Evolutionary conservation across 2,888 invertebrate genomes (phyloP), one percentile per base, ranked within the genome.

Genomic region (Matsumyia berberina): DNA sequence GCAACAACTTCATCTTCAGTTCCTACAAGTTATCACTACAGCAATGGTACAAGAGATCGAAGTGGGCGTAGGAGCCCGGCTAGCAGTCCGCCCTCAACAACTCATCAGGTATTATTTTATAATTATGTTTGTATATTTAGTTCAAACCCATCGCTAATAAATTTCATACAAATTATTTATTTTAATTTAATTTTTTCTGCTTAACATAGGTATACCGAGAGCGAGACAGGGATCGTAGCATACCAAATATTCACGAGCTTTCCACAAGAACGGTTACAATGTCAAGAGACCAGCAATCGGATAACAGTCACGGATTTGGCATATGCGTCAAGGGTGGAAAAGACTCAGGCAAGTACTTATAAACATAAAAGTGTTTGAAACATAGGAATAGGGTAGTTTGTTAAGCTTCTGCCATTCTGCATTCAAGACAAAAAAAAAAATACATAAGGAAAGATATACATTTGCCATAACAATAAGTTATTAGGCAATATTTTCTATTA

Each of bases 291-390:
- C 94, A 94, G 67, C 94, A 94, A 58, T 95, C 95, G 85, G 96
- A 96, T 90, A 95, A 95, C 88, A 94, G 94, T 53, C 97, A 96
- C 91, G 97, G 97, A 81, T 97, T 97, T 92, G 97, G 97, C 86
- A 97, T 97, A 90, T 97, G 97, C 93, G 97, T 97, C 90, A 97
- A 97, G 92, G 97, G 97, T 89, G 97, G 97, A 88, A 96, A 96
- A 93, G 96, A 97, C 92, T 95, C 96, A 92, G 96, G 97, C 96
- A 91, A 24, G 24, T n/a, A n/a, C n/a, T n/a, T n/a, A n/a, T n/a
- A n/a, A 24, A 24, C 24, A 24, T 4, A 24, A n/a, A n/a, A n/a
- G n/a, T 4, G 24, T 24, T 24, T 1, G 24, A 24, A 3, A 24
- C 24, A 24, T 24, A 24, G 1, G 24, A 24, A 24, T 24, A 24